These are phyloP conservation scores for Choreutis nemorana DNA, from an alignment of 2,888 invertebrate species.

Conservation along the genomic window DNA sequence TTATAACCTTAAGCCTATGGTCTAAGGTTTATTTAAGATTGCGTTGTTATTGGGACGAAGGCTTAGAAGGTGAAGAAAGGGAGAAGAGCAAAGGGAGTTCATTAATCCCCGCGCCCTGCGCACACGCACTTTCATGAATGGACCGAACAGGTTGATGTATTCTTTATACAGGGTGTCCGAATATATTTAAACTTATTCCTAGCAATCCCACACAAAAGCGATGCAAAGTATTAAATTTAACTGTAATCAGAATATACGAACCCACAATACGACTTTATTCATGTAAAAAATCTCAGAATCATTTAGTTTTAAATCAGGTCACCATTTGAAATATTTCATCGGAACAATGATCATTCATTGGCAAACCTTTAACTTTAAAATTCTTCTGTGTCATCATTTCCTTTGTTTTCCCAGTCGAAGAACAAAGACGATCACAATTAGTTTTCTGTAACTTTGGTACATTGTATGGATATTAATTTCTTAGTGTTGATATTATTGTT, in stretches of 20 bases:
- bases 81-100: constrained; percentile 45
- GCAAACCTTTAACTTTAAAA: constrained; percentile 24
- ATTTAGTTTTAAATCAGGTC: too few species aligned
- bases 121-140: constrained; percentile 67
- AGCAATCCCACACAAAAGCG: too few species aligned
- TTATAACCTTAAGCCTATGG: background rate
- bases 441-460: too few species aligned
- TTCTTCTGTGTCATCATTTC: constrained; percentile 39
- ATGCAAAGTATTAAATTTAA: background rate
- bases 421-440: too few species aligned
- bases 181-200: background rate
- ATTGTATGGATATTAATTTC: too few species aligned
- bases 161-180: constrained; percentile 36
- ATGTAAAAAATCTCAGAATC: too few species aligned
- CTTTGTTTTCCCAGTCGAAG: constrained; percentile 43
- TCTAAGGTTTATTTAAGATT: background rate
- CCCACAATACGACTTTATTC: too few species aligned
- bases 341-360: too few species aligned
- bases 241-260: background rate
- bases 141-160: constrained; percentile 64
- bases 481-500: too few species aligned
- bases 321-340: too few species aligned
- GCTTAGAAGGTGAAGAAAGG: constrained; percentile 28
- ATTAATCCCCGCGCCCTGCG: constrained; percentile 67
- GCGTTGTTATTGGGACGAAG: constrained; percentile 1